Evolutionary conservation across 2,888 invertebrate species (phyloP), one percentile per base, ranked within the genome.

Genomic region (Melinopterus prodromus): DNA sequence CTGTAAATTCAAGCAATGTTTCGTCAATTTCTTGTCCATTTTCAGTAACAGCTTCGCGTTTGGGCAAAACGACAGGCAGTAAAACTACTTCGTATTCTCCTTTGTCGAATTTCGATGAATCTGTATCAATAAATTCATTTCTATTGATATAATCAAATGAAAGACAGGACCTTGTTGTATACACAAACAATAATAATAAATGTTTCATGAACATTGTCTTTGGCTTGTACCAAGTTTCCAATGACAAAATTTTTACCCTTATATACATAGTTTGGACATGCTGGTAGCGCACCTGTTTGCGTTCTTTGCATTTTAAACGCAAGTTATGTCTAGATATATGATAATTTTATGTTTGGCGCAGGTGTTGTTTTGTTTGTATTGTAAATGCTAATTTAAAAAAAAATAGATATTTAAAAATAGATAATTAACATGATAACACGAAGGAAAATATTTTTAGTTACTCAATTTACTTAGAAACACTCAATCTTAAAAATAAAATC

Each of bases 41-140:
- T 82, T 88, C 89, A 87, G 86, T 86, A 76, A 83, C 80, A 69
- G 86, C 86, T 84, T 87, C 87, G 37, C 89, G 88, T 84, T 90
- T 87, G 26, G 91, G 90, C 80, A 92, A 84, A 81, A 91, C 85
- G 16, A 91, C 90, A 6, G 93, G 92, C 81, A 94, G 88, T 86
- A 92, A 92, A 82, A 94, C 91, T 77, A 94, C 90, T 86, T 94
- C 93, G 84, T 92, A 92, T 77, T 93, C 92, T 2, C 12, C 53
- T 53, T 53, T 53, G 53, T 53, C 12, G 12, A 9, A 53, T 53
- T 53, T 53, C 53, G 53, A 53, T 7, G 12, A 2, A 53, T 53
- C 53, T 53, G 3, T 53, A 53, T 53, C 53, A 53, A 53, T 9
- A 1, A 53, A 2, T 9, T 53, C 53, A 53, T 53, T 53, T 53